Conservation (phyloP, 2,888 invertebrate species). For the Rhimphoctona megacephalus region DNA sequence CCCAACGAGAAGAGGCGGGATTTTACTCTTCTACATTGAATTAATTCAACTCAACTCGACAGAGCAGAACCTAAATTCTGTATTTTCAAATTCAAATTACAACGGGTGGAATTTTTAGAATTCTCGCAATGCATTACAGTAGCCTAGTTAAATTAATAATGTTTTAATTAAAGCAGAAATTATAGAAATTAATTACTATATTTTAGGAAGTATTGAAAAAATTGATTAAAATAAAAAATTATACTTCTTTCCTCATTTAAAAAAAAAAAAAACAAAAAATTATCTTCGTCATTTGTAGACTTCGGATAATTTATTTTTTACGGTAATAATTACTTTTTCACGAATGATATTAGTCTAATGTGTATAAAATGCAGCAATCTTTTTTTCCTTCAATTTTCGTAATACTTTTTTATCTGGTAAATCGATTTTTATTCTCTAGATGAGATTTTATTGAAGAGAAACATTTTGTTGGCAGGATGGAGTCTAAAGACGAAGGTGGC, state of each 20-base stretch:
- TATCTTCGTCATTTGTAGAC: background rate
- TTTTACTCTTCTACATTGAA: slow-evolving; percentile 4
- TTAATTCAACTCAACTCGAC: slow-evolving; percentile 39
- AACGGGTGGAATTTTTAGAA: background rate
- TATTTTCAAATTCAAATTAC: background rate
- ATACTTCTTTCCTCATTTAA: background rate
- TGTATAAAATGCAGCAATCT: background rate
- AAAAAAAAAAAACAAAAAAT: background rate
- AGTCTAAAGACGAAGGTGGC: slow-evolving; percentile 75
- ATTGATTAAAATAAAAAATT: background rate
- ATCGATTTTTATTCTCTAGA: background rate
- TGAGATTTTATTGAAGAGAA: slow-evolving; percentile 8
- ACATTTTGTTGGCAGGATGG: slow-evolving; percentile 78
- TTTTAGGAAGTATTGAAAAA: background rate
- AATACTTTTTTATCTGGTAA: background rate
- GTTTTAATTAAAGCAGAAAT: too few species aligned
- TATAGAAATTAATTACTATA: background rate
- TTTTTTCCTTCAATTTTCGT: background rate
- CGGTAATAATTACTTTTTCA: background rate
- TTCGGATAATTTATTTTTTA: background rate
- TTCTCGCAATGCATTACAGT: background rate
- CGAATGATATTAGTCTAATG: background rate
- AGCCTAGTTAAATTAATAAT: background rate
- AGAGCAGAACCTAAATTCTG: background rate
- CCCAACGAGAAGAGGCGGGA: background rate